Conservation (phyloP, 2,888 invertebrate genomes). For the Oscheius myriophilus region DNA sequence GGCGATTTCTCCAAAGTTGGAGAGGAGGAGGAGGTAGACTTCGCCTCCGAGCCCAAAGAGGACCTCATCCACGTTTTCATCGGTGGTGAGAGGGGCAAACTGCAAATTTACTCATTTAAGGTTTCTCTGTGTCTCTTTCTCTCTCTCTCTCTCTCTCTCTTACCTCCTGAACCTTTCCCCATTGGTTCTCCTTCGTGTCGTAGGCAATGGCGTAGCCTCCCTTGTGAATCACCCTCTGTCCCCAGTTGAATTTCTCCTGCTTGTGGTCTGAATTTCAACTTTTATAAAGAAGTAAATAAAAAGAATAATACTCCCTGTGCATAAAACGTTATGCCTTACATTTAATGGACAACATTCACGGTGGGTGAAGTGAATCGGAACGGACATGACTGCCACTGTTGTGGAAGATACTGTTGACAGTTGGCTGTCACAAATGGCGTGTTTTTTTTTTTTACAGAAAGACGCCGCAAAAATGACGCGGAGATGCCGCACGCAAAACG, state of each 20-base stretch:
- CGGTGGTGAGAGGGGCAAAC: slow-evolving; percentile 37
- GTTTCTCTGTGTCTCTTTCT: not conserved
- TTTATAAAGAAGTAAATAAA: too few species aligned
- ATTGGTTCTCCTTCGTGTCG: slow-evolving; percentile 35
- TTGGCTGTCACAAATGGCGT: too few species aligned
- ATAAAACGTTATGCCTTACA: too few species aligned
- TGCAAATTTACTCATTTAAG: slow-evolving; percentile 19
- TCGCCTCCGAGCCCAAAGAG: slow-evolving; percentile 40
- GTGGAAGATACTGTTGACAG: too few species aligned
- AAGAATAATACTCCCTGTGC: too few species aligned
- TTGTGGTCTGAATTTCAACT: slow-evolving; percentile 33
- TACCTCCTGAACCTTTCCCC: slow-evolving; percentile 39
- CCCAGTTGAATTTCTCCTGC: slow-evolving; percentile 44
- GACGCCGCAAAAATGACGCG: too few species aligned
- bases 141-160: slow-evolving; percentile 2
- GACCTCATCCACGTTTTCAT: slow-evolving; percentile 48
- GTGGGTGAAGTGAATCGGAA: too few species aligned
- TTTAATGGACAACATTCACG: too few species aligned
- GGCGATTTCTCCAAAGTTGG: slow-evolving; percentile 38
- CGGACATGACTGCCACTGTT: too few species aligned
- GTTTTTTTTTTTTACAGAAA: too few species aligned
- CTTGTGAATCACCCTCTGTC: slow-evolving; percentile 44
- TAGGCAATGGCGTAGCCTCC: slow-evolving; percentile 48
- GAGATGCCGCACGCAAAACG: too few species aligned
- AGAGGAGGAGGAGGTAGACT: slow-evolving; percentile 40